phyloP scores from a whole-genome alignment of 2,888 invertebrate genomes.

The Acheta domesticus region DNA sequence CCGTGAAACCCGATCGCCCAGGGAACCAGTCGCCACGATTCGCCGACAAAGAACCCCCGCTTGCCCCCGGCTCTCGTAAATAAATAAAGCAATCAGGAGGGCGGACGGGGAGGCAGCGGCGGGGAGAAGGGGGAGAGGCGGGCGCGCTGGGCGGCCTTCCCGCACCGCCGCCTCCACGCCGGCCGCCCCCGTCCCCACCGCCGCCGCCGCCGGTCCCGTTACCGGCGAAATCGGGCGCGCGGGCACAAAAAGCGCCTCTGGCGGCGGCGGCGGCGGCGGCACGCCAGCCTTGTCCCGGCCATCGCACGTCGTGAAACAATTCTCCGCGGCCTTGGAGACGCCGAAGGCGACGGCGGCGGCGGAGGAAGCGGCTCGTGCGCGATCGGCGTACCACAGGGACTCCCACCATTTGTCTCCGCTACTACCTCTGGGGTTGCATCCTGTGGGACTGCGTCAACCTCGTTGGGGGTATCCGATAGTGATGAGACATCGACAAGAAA shows the following conservation, averaged over 20 bases:
- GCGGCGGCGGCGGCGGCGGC: not conserved
- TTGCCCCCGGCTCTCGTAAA: not conserved
- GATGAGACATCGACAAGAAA: too few relatives aligned
- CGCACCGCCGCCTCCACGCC: not conserved
- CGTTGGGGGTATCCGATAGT: too few relatives aligned
- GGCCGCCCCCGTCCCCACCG: not conserved
- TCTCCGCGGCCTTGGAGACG: constrained; percentile 18
- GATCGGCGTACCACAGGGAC: too few relatives aligned
- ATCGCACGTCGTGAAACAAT: not conserved
- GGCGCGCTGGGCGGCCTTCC: not conserved
- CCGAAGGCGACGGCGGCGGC: not conserved
- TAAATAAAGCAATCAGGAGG: not conserved
- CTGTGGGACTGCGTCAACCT: too few relatives aligned
- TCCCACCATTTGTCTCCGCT: too few relatives aligned
- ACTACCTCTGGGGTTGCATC: too few relatives aligned
- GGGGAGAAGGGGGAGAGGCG: not conserved
- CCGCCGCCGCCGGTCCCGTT: not conserved
- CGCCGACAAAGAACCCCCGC: not conserved
- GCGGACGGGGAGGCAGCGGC: not conserved
- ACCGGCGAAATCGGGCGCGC: constrained; percentile 7
- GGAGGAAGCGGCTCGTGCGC: not conserved
- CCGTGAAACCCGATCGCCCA: not conserved
- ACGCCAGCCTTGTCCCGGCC: not conserved
- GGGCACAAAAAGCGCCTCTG: not conserved
- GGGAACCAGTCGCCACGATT: constrained; percentile 1